phyloP scores from a whole-genome alignment of 2,797 vertebrate genomes.

The Hirundo rustica region DNA sequence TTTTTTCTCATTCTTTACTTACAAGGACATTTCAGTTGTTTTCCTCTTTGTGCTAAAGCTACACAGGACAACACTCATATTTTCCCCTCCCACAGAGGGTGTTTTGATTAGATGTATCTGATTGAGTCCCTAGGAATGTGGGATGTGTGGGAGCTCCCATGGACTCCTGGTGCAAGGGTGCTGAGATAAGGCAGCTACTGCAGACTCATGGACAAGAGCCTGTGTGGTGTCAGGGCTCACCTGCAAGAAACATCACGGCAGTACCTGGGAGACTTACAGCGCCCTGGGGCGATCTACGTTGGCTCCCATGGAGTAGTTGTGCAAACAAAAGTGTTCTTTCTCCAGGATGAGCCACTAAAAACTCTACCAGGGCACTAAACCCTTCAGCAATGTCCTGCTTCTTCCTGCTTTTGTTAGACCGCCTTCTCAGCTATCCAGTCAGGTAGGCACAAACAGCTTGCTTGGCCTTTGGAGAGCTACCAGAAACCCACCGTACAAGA shows the following conservation, averaged over 20 bases:
- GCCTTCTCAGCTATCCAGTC: background rate
- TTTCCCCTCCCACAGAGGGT: background rate
- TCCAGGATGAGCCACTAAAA: background rate
- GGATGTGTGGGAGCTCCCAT: background rate
- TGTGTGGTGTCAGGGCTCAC: background rate
- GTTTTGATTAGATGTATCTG: conserved; percentile 16
- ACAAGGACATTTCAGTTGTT: conserved; percentile 33
- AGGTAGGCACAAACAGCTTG: background rate
- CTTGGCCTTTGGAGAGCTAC: background rate
- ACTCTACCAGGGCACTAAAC: background rate
- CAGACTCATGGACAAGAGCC: background rate
- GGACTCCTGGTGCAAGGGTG: background rate
- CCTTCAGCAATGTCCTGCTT: background rate
- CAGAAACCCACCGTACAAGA: background rate
- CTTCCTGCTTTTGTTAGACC: background rate
- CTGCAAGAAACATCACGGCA: rapidly evolving
- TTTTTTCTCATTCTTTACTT: background rate
- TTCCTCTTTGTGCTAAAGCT: conserved; percentile 11
- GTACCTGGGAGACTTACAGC: background rate
- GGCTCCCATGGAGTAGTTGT: background rate
- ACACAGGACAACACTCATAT: background rate
- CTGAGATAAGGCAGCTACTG: background rate
- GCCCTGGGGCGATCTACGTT: rapidly evolving
- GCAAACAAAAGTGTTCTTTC: background rate
- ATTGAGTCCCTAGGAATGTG: background rate